A percentile compares a stretch with the other conserved stretches of the same genome.
Conservation (phyloP, 2,888 invertebrate genomes). For the Congeria kusceri region DNA sequence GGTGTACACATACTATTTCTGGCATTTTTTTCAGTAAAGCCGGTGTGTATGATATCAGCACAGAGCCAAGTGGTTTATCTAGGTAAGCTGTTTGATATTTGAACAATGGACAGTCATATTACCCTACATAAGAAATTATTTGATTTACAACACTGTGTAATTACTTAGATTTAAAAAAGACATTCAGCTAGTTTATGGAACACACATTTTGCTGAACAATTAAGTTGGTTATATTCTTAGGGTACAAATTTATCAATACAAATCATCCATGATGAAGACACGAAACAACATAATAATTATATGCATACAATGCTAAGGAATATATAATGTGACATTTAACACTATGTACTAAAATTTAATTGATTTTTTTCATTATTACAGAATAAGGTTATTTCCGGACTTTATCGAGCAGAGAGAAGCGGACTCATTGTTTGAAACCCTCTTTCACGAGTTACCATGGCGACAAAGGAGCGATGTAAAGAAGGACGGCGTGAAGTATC, state of each 20-base stretch:
- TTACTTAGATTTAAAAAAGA: no score
- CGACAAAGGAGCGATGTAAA: slow-evolving; percentile 75
- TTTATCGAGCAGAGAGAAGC: slow-evolving; percentile 78
- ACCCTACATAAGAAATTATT: no score
- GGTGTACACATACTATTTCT: neutral
- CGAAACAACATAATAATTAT: no score
- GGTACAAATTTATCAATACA: no score
- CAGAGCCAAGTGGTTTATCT: slow-evolving; percentile 80
- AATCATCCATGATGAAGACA: no score
- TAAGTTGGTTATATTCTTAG: no score
- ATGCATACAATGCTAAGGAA: no score
- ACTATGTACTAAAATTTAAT: no score
- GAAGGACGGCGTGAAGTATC: slow-evolving; percentile 75
- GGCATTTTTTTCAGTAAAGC: slow-evolving; percentile 73
- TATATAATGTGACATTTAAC: no score
- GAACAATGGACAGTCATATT: neutral
- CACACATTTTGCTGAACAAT: no score
- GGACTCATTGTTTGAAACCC: slow-evolving; percentile 74
- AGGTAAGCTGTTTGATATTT: slow-evolving; percentile 68
- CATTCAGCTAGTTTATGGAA: no score
- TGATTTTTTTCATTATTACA: slow-evolving; percentile 46
- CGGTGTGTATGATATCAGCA: slow-evolving; percentile 82
- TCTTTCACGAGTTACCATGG: slow-evolving; percentile 82
- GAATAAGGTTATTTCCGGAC: slow-evolving; percentile 79
- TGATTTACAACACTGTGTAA: no score